These are phyloP conservation scores for Chinchilla lanigera DNA, from an alignment of 2,113 vertebrate genomes.

Conservation along the genomic window DNA sequence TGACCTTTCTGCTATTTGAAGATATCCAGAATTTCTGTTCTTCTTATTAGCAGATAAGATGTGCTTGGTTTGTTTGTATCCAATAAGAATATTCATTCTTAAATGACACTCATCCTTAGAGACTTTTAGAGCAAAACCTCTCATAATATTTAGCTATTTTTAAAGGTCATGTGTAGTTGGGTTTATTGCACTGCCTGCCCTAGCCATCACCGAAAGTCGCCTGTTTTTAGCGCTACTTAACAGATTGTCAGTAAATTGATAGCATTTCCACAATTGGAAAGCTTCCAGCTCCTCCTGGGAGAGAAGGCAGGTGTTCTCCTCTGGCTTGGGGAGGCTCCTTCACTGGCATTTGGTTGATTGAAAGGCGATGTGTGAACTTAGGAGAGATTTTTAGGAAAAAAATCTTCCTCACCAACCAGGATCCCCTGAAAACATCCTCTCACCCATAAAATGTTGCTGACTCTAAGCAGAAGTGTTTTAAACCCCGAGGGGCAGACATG, in stretches of 20 bases:
- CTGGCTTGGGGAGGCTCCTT: constrained; percentile 9
- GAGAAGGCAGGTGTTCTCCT: constrained; percentile 66
- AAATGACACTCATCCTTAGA: constrained; percentile 84
- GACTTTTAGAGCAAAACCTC: constrained; percentile 85
- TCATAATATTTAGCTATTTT: constrained; percentile 86
- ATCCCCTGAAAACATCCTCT: constrained; percentile 15
- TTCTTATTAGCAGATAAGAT: constrained; percentile 82
- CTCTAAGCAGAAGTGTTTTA: not conserved
- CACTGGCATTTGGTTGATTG: constrained; percentile 41
- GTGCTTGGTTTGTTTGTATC: constrained; percentile 82
- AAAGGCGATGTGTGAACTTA: constrained; percentile 29
- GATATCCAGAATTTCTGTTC: constrained; percentile 83
- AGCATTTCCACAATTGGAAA: constrained; percentile 72
- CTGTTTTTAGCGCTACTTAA: constrained; percentile 48
- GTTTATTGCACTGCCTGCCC: constrained; percentile 66
- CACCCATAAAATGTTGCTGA: not conserved
- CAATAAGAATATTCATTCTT: constrained; percentile 82
- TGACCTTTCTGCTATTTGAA: constrained; percentile 88
- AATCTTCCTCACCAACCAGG: not conserved
- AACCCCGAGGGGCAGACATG: not conserved
- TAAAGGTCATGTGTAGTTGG: constrained; percentile 85
- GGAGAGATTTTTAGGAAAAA: constrained; percentile 31
- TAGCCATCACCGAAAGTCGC: not conserved
- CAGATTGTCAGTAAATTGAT: constrained; percentile 70
- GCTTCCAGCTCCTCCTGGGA: constrained; percentile 60